These are phyloP conservation scores for Brachionus rubens DNA, from an alignment of 1,140 invertebrate species.

Conservation along the genomic window DNA sequence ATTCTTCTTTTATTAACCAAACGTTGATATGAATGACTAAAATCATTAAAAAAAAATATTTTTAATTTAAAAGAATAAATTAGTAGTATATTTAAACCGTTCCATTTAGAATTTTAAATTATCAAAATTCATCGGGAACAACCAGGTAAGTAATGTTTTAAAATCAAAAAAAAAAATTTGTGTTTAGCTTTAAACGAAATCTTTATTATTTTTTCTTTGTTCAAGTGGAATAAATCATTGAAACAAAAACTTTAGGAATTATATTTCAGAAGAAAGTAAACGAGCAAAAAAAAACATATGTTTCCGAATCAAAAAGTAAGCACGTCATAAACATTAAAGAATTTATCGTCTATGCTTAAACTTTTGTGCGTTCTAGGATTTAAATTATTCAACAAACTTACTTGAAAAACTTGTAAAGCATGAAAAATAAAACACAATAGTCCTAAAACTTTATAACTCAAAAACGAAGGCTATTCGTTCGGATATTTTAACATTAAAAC, in stretches of 20 bases:
- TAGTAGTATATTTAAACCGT: constrained; percentile 9
- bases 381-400: constrained; percentile 70
- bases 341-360: too few species aligned
- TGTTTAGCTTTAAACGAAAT: too few species aligned
- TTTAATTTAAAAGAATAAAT: neutral
- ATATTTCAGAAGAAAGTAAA: too few species aligned
- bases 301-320: constrained; percentile 51
- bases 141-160: neutral
- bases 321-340: too few species aligned
- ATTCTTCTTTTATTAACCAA: too few species aligned
- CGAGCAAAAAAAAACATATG: too few species aligned
- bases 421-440: constrained; percentile 78
- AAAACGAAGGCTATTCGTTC: constrained; percentile 83
- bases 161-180: too few species aligned
- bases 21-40: too few species aligned
- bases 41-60: neutral
- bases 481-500: constrained; percentile 65
- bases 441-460: constrained; percentile 84
- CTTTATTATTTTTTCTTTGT: too few species aligned
- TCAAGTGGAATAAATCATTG: too few species aligned
- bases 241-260: too few species aligned
- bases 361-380: too few species aligned
- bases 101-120: neutral
- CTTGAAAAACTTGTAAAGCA: constrained; percentile 77
- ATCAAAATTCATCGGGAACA: neutral